These are phyloP conservation scores for Drosophila arawakana DNA, from an alignment of 1,140 invertebrate genomes.

Conservation along the genomic window DNA sequence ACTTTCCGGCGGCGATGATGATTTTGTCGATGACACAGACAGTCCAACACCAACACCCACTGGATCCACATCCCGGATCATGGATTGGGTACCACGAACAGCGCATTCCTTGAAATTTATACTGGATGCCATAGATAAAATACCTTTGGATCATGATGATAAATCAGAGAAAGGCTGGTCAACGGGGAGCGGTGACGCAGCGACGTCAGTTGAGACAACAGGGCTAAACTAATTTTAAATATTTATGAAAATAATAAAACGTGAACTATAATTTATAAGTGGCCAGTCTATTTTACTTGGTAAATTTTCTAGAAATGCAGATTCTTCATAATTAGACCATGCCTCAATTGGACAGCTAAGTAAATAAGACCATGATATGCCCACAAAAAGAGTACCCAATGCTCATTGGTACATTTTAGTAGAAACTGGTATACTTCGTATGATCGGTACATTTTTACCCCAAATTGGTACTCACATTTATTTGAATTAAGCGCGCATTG, in stretches of 20 bases:
- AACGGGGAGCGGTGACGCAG: conserved; percentile 27
- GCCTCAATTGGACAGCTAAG: no score
- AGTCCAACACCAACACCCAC: conserved; percentile 21
- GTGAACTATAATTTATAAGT: conserved; percentile 26
- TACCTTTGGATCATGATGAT: conserved; percentile 66
- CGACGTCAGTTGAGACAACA: conserved; percentile 5
- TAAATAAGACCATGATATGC: no score
- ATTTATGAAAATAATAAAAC: conserved; percentile 56
- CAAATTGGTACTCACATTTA: no score
- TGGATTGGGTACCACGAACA: conserved; percentile 72
- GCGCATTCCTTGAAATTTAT: conserved; percentile 78
- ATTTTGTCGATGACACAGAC: conserved; percentile 76
- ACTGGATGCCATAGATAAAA: conserved; percentile 80
- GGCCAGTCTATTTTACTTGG: no score
- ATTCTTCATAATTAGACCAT: no score
- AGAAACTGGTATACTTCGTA: no score
- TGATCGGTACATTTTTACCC: no score
- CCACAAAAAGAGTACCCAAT: no score
- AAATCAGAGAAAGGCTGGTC: conserved; percentile 57
- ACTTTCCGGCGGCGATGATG: conserved; percentile 85
- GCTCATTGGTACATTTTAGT: no score
- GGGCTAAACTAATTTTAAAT: conserved; percentile 30
- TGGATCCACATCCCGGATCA: conserved; percentile 39
- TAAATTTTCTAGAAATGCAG: no score
- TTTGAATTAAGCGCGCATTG: no score